A percentile compares a stretch with the other conserved stretches of the same genome.
Conservation (phyloP, 1,140 invertebrate genomes). For the Drosophila subobscura region DNA sequence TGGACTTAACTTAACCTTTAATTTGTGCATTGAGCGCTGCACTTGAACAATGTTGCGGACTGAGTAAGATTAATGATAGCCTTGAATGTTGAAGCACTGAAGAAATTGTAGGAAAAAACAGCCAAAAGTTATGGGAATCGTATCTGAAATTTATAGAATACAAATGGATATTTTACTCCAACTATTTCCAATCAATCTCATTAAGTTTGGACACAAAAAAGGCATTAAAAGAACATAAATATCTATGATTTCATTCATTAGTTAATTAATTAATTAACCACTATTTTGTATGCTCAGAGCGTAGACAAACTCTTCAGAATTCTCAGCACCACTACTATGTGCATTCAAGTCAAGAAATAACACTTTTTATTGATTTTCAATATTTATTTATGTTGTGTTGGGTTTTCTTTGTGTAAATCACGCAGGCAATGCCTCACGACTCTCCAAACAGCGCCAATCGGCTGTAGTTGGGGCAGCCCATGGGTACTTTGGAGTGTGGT, state of each 20-base stretch:
- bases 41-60: constrained; percentile 16
- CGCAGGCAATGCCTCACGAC: constrained; percentile 23
- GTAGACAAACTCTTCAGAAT: constrained; percentile 18
- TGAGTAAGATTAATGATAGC: too few relatives aligned
- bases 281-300: constrained; percentile 23
- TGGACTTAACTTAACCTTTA: constrained; percentile 34
- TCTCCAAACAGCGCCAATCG: constrained; percentile 4
- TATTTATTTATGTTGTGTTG: constrained; percentile 21
- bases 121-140: too few relatives aligned
- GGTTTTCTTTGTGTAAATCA: constrained; percentile 7
- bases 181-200: too few relatives aligned
- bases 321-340: constrained; percentile 1
- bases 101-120: too few relatives aligned
- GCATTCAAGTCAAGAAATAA: constrained; percentile 25
- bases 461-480: too few relatives aligned
- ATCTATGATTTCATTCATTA: constrained; percentile 6
- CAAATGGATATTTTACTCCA: too few relatives aligned
- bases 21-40: constrained; percentile 29
- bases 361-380: constrained; percentile 30
- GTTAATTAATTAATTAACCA: constrained; percentile 39
- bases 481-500: constrained; percentile 6
- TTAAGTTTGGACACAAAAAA: constrained; percentile 13
- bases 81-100: too few relatives aligned
- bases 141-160: too few relatives aligned
- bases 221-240: constrained; percentile 1